phyloP scores from a whole-genome alignment of 2,888 invertebrate genomes.

The Dimorphilus gyrociliatus region DNA sequence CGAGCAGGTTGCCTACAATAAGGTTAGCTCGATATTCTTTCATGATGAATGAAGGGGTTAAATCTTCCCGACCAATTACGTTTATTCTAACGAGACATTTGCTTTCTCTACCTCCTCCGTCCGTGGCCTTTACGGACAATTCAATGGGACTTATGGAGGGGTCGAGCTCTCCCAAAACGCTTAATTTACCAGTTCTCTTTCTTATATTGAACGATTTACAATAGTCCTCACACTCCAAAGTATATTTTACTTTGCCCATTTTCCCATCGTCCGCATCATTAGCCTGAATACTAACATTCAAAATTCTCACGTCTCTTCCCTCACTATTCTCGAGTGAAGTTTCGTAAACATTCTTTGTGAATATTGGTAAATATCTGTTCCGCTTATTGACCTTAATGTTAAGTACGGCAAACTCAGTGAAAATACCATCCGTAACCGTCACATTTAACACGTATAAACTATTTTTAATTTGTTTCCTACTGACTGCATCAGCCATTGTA shows the following conservation, averaged over 20 bases:
- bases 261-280: conserved; percentile 59
- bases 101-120: conserved; percentile 35
- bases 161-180: conserved; percentile 35
- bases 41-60: conserved; percentile 31
- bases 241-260: conserved; percentile 47
- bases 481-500: conserved; percentile 54
- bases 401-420: conserved; percentile 59
- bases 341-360: conserved; percentile 59
- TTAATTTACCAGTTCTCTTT: conserved; percentile 38
- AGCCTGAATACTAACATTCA: conserved; percentile 57
- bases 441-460: conserved; percentile 58
- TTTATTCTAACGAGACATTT: no score
- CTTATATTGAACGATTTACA: conserved; percentile 36
- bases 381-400: conserved; percentile 33
- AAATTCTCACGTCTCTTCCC: conserved; percentile 55
- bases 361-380: conserved; percentile 61
- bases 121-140: conserved; percentile 33
- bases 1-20: conserved; percentile 19
- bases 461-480: conserved; percentile 51
- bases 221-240: conserved; percentile 30
- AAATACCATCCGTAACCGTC: conserved; percentile 86
- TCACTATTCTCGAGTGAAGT: conserved; percentile 63
- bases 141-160: no score
- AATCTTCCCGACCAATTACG: conserved; percentile 37
- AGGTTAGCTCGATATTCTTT: conserved; percentile 30